phyloP scores from a whole-genome alignment of 2,113 vertebrate genomes.

The Menura novaehollandiae region DNA sequence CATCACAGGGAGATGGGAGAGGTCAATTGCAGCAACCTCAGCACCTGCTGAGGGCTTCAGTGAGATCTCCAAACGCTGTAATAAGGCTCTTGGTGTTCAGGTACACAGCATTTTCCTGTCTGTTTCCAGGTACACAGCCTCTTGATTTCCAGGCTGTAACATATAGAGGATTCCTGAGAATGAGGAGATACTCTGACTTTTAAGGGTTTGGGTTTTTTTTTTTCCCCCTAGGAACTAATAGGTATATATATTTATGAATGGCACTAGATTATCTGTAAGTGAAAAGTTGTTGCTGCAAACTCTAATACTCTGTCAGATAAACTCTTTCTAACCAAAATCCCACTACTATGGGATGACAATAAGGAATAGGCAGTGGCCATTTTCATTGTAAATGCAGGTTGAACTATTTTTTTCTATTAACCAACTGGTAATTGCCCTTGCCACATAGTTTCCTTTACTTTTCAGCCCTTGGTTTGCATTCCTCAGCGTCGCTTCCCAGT shows the following conservation, averaged over 20 bases:
- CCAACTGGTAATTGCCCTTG: neutral
- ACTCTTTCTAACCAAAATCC: neutral
- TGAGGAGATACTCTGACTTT: neutral
- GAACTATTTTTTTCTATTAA: neutral
- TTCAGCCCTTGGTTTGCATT: neutral
- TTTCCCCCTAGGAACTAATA: neutral
- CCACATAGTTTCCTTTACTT: slow-evolving; percentile 39
- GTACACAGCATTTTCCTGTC: neutral
- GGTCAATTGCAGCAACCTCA: neutral
- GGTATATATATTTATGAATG: neutral
- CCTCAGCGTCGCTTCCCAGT: neutral
- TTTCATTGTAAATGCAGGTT: neutral
- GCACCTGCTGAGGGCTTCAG: neutral
- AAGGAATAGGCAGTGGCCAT: neutral
- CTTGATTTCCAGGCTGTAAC: neutral
- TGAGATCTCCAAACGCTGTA: neutral
- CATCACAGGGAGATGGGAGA: neutral
- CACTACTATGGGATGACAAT: neutral
- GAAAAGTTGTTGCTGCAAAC: neutral
- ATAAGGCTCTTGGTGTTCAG: neutral
- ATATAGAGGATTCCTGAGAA: neutral
- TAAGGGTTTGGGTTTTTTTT: neutral
- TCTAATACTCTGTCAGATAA: neutral
- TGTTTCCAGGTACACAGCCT: neutral
- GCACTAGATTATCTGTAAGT: neutral